Conservation (phyloP, 2,888 invertebrate genomes). For the Drosophila percnosoma region DNA sequence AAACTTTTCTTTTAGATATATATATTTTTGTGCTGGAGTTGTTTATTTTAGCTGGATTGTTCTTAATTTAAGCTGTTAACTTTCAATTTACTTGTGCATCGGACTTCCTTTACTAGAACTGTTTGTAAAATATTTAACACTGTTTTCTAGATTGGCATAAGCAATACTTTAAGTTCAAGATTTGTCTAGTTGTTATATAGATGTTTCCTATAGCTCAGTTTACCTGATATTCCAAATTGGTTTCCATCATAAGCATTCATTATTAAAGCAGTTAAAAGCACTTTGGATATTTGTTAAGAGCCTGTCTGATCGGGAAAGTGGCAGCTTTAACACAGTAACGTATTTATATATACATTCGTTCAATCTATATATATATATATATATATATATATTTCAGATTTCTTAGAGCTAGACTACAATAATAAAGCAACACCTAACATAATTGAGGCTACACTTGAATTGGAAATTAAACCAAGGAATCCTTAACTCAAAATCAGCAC, state of each 20-base stretch:
- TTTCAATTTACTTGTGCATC: conserved; percentile 12
- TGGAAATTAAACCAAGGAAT: conserved; percentile 29
- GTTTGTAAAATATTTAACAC: not conserved
- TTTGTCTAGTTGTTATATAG: not conserved
- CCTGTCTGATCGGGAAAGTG: not conserved
- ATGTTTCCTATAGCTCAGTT: not conserved
- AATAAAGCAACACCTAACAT: conserved; percentile 75
- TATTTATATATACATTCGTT: conserved; percentile 34
- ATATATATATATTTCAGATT: not conserved
- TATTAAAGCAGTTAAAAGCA: conserved; percentile 21
- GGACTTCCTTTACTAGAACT: not conserved
- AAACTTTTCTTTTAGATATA: conserved; percentile 3
- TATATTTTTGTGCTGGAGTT: conserved; percentile 13
- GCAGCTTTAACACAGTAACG: conserved; percentile 26
- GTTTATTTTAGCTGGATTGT: conserved; percentile 2
- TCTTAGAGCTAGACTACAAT: conserved; percentile 55
- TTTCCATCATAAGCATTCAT: conserved; percentile 15
- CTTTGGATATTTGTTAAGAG: conserved; percentile 2
- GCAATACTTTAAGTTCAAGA: not conserved
- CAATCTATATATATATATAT: not conserved
- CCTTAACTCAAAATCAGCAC: conserved; percentile 23
- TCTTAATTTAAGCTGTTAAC: conserved; percentile 14
- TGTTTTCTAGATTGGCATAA: not conserved
- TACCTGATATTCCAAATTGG: not conserved
- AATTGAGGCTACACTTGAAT: conserved; percentile 6